These are phyloP conservation scores for Euphonia xanthogaster DNA, from an alignment of 2,797 vertebrate species.

Conservation along the genomic window DNA sequence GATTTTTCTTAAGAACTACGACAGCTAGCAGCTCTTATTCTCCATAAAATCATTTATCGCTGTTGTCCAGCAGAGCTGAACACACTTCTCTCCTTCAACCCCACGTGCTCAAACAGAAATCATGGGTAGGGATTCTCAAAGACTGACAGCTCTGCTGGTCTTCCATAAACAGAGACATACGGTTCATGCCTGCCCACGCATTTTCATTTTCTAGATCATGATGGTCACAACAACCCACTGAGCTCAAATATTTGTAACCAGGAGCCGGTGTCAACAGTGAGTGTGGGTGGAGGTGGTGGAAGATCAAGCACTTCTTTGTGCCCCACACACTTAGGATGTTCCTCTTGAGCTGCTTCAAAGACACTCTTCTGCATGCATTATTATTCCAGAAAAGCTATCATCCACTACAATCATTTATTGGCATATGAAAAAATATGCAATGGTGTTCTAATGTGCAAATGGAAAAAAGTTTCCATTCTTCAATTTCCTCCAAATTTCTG, in stretches of 20 bases:
- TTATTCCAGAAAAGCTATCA: neutral
- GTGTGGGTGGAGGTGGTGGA: neutral
- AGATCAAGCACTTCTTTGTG: neutral
- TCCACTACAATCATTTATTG: neutral
- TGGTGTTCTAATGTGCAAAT: neutral
- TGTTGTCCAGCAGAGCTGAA: neutral
- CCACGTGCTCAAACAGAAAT: neutral
- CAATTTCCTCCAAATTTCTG: neutral
- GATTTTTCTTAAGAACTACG: neutral
- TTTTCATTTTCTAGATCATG: neutral
- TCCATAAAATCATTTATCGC: neutral
- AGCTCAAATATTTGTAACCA: neutral
- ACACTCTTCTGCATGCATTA: neutral
- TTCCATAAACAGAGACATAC: neutral
- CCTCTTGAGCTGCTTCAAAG: neutral
- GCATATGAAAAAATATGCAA: neutral
- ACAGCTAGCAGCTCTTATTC: neutral
- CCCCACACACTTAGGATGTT: neutral
- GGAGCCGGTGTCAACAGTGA: neutral
- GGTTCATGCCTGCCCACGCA: neutral
- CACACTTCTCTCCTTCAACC: neutral
- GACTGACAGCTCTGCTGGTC: neutral
- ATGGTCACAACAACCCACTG: neutral
- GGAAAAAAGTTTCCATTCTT: neutral
- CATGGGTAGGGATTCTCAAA: neutral